phyloP scores from a whole-genome alignment of 2,797 vertebrate genomes.

The Notolabrus celidotus region DNA sequence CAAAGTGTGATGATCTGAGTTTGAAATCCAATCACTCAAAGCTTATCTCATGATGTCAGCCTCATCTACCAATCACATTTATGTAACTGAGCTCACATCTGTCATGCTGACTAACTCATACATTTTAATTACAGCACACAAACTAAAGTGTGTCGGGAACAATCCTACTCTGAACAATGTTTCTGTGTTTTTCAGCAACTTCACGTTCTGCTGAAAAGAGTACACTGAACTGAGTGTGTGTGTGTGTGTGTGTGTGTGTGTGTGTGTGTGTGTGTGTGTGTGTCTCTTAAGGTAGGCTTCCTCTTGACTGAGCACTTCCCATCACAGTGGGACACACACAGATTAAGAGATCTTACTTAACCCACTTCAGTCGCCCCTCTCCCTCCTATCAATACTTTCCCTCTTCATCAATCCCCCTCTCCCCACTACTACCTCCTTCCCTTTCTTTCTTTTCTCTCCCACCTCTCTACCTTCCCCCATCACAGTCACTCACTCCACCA shows the following conservation, averaged over 20 bases:
- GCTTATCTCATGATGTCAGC: neutral
- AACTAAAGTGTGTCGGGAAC: constrained; percentile 29
- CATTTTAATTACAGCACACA: constrained; percentile 32
- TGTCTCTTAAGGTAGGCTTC: constrained; percentile 38
- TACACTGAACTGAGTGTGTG: constrained; percentile 29
- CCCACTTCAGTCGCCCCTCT: constrained; percentile 65
- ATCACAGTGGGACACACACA: constrained; percentile 75
- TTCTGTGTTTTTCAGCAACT: constrained; percentile 46
- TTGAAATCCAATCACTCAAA: constrained; percentile 13
- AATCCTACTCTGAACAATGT: constrained; percentile 48
- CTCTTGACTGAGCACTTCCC: constrained; percentile 68
- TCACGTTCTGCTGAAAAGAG: constrained; percentile 40
- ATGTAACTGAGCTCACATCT: constrained; percentile 27
- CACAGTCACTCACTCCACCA: constrained; percentile 31
- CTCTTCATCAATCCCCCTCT: constrained; percentile 49
- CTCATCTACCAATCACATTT: constrained; percentile 20
- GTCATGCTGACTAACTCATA: constrained; percentile 11
- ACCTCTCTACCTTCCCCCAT: constrained; percentile 19
- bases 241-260: constrained; percentile 34
- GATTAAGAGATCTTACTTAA: constrained; percentile 84
- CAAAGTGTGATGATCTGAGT: constrained; percentile 27
- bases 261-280: constrained; percentile 36
- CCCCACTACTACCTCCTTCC: neutral
- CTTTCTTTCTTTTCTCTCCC: constrained; percentile 35
- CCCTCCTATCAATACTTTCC: constrained; percentile 66